Evolutionary conservation across 2,113 vertebrate genomes (phyloP).

Genomic region (Podilymbus podiceps): DNA sequence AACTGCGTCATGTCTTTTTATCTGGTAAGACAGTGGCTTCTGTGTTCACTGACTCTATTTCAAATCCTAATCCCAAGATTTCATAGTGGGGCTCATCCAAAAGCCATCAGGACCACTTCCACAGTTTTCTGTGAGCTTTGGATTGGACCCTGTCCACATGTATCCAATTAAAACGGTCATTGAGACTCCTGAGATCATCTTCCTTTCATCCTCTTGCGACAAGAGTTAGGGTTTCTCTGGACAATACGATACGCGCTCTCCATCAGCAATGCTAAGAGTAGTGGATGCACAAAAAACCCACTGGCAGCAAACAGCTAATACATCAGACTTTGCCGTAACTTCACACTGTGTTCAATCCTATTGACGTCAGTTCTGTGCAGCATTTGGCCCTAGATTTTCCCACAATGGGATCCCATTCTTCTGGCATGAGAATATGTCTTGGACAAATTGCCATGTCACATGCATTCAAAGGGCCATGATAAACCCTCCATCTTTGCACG

Average conservation of each 20-base stretch:
- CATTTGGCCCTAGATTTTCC: constrained; percentile 46
- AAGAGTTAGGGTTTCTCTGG: neutral
- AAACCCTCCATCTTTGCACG: constrained; percentile 17
- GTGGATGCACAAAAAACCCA: neutral
- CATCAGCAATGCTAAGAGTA: neutral
- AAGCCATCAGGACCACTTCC: neutral
- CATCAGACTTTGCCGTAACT: constrained; percentile 49
- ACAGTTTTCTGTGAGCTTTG: neutral
- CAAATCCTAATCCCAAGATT: neutral
- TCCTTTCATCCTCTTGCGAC: constrained; percentile 1
- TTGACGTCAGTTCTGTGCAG: constrained; percentile 37
- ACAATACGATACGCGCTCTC: neutral
- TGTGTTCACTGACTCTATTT: neutral
- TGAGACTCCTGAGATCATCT: neutral
- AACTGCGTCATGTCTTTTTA: neutral
- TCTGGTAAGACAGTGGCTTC: neutral
- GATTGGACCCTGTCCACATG: neutral
- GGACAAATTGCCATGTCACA: constrained; percentile 66
- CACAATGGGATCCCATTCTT: constrained; percentile 58
- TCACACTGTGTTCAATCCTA: constrained; percentile 54
- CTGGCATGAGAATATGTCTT: constrained; percentile 61
- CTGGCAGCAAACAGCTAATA: neutral
- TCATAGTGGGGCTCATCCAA: neutral
- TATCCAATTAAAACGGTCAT: neutral
- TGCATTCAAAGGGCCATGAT: constrained; percentile 49